Conservation (phyloP, 2,888 invertebrate species). For the Cataglyphis albicans region DNA sequence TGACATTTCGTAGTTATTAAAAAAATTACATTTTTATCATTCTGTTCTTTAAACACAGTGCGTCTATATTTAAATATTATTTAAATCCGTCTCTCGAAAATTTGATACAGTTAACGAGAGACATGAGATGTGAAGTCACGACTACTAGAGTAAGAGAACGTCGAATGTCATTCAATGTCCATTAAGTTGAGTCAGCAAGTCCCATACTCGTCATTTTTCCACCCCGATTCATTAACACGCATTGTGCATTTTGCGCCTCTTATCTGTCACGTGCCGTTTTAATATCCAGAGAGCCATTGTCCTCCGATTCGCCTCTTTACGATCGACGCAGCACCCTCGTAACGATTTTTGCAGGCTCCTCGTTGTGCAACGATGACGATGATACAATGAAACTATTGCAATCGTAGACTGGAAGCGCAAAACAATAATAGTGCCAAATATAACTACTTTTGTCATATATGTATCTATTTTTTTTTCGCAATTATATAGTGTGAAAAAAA, state of each 20-base stretch:
- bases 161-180: conserved; percentile 43
- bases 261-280: conserved; percentile 84
- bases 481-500: not conserved
- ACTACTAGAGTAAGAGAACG: not conserved
- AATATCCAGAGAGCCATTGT: conserved; percentile 78
- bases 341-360: conserved; percentile 62
- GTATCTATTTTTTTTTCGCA: no score
- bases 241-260: conserved; percentile 82
- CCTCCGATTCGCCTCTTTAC: conserved; percentile 67
- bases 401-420: not conserved
- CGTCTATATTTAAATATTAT: not conserved
- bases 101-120: not conserved
- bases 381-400: not conserved
- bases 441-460: not conserved
- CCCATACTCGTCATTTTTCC: conserved; percentile 67
- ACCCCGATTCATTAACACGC: conserved; percentile 79
- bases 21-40: not conserved
- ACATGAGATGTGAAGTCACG: not conserved
- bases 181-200: conserved; percentile 69
- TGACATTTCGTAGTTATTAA: not conserved
- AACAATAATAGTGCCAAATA: not conserved
- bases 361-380: conserved; percentile 27
- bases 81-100: not conserved
- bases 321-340: conserved; percentile 62
- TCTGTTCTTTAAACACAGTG: not conserved